Percentiles rank a stretch among this genome's conserved stretches.
Evolutionary conservation across 2,113 vertebrate genomes (phyloP).

Genomic region (Herpetotheres cachinnans): DNA sequence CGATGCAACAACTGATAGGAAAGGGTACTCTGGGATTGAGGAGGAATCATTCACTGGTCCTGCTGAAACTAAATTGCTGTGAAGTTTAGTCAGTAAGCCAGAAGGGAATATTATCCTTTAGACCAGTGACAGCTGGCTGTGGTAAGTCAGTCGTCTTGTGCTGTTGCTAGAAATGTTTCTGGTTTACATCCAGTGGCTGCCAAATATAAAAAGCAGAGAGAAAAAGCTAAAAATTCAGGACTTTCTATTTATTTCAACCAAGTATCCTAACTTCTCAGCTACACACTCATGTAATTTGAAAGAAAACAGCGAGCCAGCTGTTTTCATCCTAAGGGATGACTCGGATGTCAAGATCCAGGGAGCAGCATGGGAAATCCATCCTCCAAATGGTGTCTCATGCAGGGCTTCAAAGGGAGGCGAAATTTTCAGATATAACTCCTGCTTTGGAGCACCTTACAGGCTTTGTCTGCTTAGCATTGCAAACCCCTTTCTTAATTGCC

Average conservation of each 20-base stretch:
- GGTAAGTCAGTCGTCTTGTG: background rate
- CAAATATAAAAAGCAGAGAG: background rate
- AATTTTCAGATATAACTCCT: background rate
- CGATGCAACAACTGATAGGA: background rate
- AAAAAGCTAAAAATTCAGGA: background rate
- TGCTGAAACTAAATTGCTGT: background rate
- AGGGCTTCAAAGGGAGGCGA: background rate
- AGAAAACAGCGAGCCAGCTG: background rate
- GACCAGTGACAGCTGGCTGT: background rate
- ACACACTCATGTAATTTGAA: background rate
- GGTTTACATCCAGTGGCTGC: background rate
- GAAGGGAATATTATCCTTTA: background rate
- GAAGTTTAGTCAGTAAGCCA: background rate
- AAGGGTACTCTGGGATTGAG: background rate
- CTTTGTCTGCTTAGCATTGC: background rate
- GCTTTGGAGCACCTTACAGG: background rate
- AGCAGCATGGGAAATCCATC: background rate
- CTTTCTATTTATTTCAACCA: background rate
- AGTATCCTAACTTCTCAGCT: background rate
- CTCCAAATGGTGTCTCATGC: background rate
- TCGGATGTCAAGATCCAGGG: background rate
- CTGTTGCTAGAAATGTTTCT: background rate
- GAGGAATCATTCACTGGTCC: background rate
- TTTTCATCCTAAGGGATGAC: background rate
- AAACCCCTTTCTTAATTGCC: background rate